Conservation (phyloP, 2,113 vertebrate species). For the Halichoeres trimaculatus region DNA sequence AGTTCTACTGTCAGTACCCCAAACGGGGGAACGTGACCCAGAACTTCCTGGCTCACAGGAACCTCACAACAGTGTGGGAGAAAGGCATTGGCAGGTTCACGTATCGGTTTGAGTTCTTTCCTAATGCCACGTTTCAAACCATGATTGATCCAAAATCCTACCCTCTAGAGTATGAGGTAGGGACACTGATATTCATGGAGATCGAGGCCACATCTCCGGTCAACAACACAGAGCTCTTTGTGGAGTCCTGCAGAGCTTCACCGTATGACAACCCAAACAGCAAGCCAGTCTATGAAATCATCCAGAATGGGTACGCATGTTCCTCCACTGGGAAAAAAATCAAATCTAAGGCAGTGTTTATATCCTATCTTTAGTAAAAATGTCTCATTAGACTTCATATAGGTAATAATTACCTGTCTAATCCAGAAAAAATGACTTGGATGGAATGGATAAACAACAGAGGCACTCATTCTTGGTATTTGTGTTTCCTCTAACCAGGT, state of each 20-base stretch:
- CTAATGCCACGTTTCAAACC: conserved; percentile 18
- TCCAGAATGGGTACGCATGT: conserved; percentile 79
- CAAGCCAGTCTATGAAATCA: conserved; percentile 72
- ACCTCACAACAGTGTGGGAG: conserved; percentile 63
- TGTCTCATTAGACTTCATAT: too few relatives aligned
- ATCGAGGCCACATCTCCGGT: conserved; percentile 64
- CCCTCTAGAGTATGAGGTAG: conserved; percentile 67
- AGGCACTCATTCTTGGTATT: too few relatives aligned
- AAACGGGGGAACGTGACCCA: conserved; percentile 68
- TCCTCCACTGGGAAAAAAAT: too few relatives aligned
- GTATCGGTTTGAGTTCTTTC: conserved; percentile 81
- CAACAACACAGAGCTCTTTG: conserved; percentile 77
- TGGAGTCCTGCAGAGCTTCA: conserved; percentile 80
- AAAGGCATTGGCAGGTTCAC: conserved; percentile 79
- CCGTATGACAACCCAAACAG: conserved; percentile 77
- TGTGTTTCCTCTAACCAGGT: conserved; percentile 65
- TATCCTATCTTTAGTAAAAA: too few relatives aligned
- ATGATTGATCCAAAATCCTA: conserved; percentile 51
- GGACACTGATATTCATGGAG: conserved; percentile 72
- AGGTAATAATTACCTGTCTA: too few relatives aligned
- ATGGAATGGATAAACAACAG: too few relatives aligned
- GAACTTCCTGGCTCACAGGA: conserved; percentile 65
- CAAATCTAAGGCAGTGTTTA: too few relatives aligned
- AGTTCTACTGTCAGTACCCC: conserved; percentile 79
- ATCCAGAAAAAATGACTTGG: too few relatives aligned